Percentiles rank a stretch among this genome's conserved stretches.
phyloP scores from a whole-genome alignment of 2,113 vertebrate species.

The Elephas maximus region DNA sequence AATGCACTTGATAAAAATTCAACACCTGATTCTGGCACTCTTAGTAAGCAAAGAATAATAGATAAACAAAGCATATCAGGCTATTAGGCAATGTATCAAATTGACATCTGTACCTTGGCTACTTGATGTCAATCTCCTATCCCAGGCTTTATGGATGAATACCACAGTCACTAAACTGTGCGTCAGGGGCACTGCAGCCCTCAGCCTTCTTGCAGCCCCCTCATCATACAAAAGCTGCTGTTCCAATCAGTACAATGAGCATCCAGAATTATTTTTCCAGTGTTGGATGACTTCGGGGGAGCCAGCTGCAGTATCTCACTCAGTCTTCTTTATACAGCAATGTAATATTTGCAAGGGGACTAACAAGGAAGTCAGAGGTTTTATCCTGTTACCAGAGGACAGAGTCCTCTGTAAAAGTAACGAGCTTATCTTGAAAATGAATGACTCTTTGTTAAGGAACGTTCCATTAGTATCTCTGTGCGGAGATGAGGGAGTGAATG shows the following conservation, averaged over 20 bases:
- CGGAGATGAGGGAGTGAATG: background rate
- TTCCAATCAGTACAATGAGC: background rate
- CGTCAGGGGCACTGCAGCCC: background rate
- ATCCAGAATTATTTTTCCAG: constrained; percentile 48
- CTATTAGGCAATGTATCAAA: constrained; percentile 45
- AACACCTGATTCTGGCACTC: constrained; percentile 37
- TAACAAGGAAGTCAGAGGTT: constrained; percentile 39
- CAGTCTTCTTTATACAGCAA: background rate
- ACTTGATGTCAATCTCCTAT: constrained; percentile 37
- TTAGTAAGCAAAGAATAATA: constrained; percentile 56
- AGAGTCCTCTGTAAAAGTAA: constrained; percentile 17
- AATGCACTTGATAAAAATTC: constrained; percentile 63
- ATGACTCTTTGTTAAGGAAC: constrained; percentile 16
- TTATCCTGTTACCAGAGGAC: constrained; percentile 28
- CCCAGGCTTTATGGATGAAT: constrained; percentile 43
- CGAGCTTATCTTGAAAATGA: background rate
- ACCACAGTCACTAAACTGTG: constrained; percentile 19
- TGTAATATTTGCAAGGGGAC: constrained; percentile 52
- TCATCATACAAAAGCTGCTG: background rate
- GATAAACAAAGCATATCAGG: constrained; percentile 57
- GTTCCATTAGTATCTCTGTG: constrained; percentile 22
- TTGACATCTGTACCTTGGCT: constrained; percentile 49
- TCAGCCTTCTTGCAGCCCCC: constrained; percentile 26
- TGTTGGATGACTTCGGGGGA: constrained; percentile 17
- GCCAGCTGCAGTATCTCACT: background rate